phyloP scores from a whole-genome alignment of 30 jellyfish, hydroid and myxozoan species.

The Aurelia aurita region DNA sequence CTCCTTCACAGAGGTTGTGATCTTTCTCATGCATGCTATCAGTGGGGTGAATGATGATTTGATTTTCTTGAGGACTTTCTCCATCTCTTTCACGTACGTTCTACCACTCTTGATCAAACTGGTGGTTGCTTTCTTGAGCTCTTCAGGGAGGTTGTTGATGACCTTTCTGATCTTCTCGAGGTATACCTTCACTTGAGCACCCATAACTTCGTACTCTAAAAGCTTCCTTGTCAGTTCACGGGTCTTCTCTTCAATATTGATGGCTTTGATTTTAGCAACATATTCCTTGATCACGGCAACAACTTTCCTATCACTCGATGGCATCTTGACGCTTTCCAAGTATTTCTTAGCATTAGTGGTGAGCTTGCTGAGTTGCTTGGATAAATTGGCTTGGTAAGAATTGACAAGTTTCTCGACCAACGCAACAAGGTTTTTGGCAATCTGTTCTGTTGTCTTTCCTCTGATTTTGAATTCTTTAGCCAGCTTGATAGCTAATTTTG shows the following conservation, averaged over 20 bases:
- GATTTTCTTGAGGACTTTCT: slow-evolving; percentile 1
- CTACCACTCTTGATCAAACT: slow-evolving; percentile 38
- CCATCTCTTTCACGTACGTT: slow-evolving; percentile 19
- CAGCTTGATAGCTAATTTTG: slow-evolving; percentile 78
- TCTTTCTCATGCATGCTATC: slow-evolving; percentile 57
- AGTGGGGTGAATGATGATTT: slow-evolving; percentile 69
- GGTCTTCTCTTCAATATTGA: slow-evolving; percentile 53
- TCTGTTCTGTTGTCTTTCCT: slow-evolving; percentile 86
- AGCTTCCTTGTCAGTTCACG: slow-evolving; percentile 42
- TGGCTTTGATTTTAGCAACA: slow-evolving; percentile 32
- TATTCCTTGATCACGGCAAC: slow-evolving; percentile 48
- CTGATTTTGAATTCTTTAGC: slow-evolving; percentile 89
- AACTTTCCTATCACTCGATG: slow-evolving; percentile 79
- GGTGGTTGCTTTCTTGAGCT: slow-evolving; percentile 31
- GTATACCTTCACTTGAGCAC: slow-evolving; percentile 57
- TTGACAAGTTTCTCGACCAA: slow-evolving; percentile 24
- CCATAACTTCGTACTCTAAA: slow-evolving; percentile 68
- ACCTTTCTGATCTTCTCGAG: slow-evolving; percentile 26
- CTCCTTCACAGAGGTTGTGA: slow-evolving; percentile 44
- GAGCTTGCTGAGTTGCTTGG: slow-evolving; percentile 23
- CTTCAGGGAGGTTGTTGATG: slow-evolving; percentile 72
- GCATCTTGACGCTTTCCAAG: slow-evolving; percentile 61
- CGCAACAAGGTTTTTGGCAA: slow-evolving; percentile 31
- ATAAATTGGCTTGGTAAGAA: slow-evolving; percentile 39
- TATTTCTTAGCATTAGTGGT: slow-evolving; percentile 39